Conservation (phyloP, 2,888 invertebrate genomes). For the Unio delphinus region DNA sequence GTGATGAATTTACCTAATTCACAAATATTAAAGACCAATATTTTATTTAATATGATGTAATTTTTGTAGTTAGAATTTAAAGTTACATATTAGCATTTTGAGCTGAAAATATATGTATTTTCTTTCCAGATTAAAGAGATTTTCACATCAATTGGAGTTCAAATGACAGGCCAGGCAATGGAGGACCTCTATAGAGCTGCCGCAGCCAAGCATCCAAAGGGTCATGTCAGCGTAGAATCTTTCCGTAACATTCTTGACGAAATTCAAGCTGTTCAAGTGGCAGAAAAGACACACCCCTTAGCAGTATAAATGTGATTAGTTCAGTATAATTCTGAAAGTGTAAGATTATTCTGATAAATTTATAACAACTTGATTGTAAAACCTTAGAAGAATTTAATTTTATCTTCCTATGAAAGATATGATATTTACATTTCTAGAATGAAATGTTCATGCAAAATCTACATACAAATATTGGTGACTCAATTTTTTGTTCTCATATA, state of each 20-base stretch:
- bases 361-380: no score
- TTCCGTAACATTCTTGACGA: conserved; percentile 67
- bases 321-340: no score
- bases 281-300: conserved; percentile 40
- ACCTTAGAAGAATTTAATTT: no score
- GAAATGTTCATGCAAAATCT: no score
- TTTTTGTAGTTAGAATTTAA: not conserved
- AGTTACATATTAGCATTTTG: not conserved
- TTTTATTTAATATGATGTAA: not conserved
- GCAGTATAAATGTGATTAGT: conserved; percentile 27
- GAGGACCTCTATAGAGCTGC: conserved; percentile 63
- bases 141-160: conserved; percentile 63
- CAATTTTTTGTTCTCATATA: no score
- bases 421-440: no score
- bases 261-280: conserved; percentile 45
- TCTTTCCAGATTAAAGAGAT: conserved; percentile 61
- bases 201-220: conserved; percentile 60
- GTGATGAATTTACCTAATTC: not conserved
- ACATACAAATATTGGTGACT: no score
- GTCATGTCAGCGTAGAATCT: conserved; percentile 68
- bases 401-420: no score
- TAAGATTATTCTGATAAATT: no score
- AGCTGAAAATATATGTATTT: not conserved
- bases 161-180: conserved; percentile 65
- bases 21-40: no score